Conservation (phyloP, 2,888 invertebrate species). For the Alsophila aescularia region DNA sequence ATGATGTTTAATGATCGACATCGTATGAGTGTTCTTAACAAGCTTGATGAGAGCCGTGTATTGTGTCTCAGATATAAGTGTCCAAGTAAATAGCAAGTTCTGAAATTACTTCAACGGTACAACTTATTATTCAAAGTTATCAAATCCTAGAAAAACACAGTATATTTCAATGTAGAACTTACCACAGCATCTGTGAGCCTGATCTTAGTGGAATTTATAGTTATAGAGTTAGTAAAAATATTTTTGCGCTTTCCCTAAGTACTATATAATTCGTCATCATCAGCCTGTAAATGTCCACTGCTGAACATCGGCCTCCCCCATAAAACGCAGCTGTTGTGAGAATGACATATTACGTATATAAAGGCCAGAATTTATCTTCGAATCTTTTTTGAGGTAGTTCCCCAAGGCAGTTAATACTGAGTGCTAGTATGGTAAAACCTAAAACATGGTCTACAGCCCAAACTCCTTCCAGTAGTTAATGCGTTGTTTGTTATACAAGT, state of each 20-base stretch:
- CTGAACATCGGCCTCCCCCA: too few relatives aligned
- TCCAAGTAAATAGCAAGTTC: slow-evolving; percentile 27
- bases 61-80: slow-evolving; percentile 37
- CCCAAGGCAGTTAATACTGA: too few relatives aligned
- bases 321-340: too few relatives aligned
- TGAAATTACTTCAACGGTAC: slow-evolving; percentile 27
- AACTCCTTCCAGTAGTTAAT: too few relatives aligned
- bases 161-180: slow-evolving; percentile 45
- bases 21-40: slow-evolving; percentile 50
- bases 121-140: slow-evolving; percentile 12
- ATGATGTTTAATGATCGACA: slow-evolving; percentile 38
- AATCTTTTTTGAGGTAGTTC: too few relatives aligned
- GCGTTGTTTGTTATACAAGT: too few relatives aligned
- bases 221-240: slow-evolving; percentile 6
- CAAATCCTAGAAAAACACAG: slow-evolving; percentile 16
- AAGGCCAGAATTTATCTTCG: too few relatives aligned
- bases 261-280: too few relatives aligned
- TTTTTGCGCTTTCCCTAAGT: neutral
- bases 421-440: too few relatives aligned
- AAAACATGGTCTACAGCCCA: too few relatives aligned
- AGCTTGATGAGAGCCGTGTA: slow-evolving; percentile 53
- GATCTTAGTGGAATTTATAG: slow-evolving; percentile 23
- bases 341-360: too few relatives aligned
- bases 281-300: too few relatives aligned
- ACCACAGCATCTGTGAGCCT: slow-evolving; percentile 59